Conservation (phyloP, 2,797 vertebrate species). For the Syndactyla subalaris region DNA sequence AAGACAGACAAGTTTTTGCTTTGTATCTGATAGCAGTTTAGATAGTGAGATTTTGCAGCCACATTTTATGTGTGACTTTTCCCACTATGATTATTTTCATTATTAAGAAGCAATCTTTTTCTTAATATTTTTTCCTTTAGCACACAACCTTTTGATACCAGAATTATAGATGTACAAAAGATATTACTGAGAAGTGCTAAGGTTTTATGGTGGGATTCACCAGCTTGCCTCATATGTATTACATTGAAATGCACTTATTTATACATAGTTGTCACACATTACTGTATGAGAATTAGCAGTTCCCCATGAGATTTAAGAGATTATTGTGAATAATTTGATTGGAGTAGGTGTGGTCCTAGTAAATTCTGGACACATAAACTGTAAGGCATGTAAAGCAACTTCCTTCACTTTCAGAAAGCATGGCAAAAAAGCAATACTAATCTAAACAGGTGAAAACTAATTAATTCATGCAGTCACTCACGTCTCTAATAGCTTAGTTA, state of each 20-base stretch:
- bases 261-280: not conserved
- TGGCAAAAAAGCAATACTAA: not conserved
- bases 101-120: not conserved
- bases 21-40: not conserved
- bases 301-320: not conserved
- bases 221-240: not conserved
- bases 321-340: not conserved
- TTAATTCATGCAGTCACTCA: not conserved
- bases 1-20: not conserved
- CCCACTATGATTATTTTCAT: not conserved
- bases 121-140: not conserved
- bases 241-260: not conserved
- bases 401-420: not conserved
- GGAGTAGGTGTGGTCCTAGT: not conserved
- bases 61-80: not conserved
- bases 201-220: not conserved
- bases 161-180: not conserved
- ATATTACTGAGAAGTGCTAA: not conserved
- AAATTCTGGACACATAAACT: not conserved
- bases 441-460: not conserved
- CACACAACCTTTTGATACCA: not conserved
- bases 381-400: not conserved
- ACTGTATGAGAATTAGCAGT: not conserved
- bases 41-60: not conserved
- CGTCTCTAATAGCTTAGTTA: not conserved